Evolutionary conservation across 2,888 invertebrate genomes (phyloP), one percentile per base, ranked within the genome.

Genomic region (Leptopilina syphax): DNA sequence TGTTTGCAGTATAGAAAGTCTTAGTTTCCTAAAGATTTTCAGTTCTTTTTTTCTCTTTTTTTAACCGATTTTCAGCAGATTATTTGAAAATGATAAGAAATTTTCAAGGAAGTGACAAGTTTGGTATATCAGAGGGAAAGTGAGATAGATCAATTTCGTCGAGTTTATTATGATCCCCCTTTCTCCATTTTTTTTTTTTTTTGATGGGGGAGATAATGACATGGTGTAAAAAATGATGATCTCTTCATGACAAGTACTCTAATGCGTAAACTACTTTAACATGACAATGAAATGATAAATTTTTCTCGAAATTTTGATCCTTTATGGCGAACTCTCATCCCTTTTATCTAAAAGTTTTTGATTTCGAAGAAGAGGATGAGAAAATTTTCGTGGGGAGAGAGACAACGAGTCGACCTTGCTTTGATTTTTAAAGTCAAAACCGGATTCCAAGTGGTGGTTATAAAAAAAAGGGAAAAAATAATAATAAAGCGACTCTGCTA

Each of bases 331-430:
- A 18, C 18, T 13, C 57, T 13, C 57, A 5, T n/a, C 7, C 18
- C 8, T 60, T 60, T n/a, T 63, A 18, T 63, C 7, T 63, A 24
- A 18, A 63, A 63, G 34, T 73, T 57, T 54, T 73, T 73, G n/a
- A 73, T 60, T 73, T 9, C 34, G 47, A 73, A 18, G 13, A 41
- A 57, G 73, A 34, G 54, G 27, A 34, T 73, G 34, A 73, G 73
- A 73, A 34, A 34, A 34, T 73, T 57, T 50, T 60, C 34, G 73
- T 54, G 57, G 34, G 57, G 34, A 27, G 41, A 73, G 54, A 54
- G 73, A 73, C 73, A 73, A 73, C 73, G 54, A 73, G 73, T 73
- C 73, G 73, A 73, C 73, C 73, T 73, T 73, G 73, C 73, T 73
- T 73, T 57, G 41, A 73, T 73, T 73, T 73, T 73, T 73, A 73